These are phyloP conservation scores for Sus cebifrons DNA, from an alignment of 2,797 vertebrate genomes.

Conservation along the genomic window DNA sequence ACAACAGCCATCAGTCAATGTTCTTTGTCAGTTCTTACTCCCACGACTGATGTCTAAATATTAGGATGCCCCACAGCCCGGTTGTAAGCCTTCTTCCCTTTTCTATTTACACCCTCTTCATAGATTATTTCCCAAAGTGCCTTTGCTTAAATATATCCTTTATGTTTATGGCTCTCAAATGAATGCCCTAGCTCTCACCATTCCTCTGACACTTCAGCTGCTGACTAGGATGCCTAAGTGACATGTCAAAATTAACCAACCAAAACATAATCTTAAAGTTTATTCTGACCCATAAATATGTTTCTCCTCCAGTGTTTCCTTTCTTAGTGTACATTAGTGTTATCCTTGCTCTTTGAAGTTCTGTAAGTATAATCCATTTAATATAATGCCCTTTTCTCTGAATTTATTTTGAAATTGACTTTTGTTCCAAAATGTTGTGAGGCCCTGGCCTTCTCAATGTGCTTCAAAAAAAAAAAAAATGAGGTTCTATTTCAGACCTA, in stretches of 20 bases:
- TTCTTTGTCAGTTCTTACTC: background rate
- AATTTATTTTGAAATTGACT: background rate
- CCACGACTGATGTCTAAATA: background rate
- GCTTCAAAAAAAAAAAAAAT: background rate
- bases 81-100: background rate
- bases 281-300: background rate
- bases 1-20: background rate
- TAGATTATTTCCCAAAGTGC: background rate
- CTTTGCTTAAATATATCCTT: background rate
- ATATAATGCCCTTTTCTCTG: background rate
- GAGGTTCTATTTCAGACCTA: background rate
- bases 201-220: background rate
- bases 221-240: background rate
- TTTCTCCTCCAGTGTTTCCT: background rate
- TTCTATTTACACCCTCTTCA: background rate
- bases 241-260: background rate
- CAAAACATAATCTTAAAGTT: background rate
- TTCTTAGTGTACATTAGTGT: background rate
- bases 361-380: background rate
- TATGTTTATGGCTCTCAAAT: background rate
- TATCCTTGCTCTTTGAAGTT: background rate
- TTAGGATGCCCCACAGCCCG: background rate
- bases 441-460: background rate
- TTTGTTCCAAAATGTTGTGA: background rate
- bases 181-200: background rate